Evolutionary conservation across 2,888 invertebrate genomes (phyloP).

Genomic region (Mamestra brassicae): DNA sequence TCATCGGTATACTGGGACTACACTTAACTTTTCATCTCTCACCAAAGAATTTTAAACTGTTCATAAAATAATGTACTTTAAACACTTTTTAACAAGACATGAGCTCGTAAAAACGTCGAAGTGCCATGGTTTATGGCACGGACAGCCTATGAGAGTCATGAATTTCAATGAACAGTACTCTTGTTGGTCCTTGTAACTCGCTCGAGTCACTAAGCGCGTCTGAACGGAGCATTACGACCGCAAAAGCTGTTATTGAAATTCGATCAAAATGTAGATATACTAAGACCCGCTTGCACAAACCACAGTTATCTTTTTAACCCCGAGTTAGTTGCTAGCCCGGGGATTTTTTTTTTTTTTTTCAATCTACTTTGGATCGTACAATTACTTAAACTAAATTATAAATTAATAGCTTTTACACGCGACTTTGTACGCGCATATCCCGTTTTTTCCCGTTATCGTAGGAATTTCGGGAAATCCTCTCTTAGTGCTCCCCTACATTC

Average conservation of each 20-base stretch:
- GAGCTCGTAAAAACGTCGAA: constrained; percentile 80
- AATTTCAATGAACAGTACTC: constrained; percentile 46
- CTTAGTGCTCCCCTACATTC: too few species aligned
- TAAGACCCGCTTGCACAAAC: too few species aligned
- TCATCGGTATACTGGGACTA: constrained; percentile 1
- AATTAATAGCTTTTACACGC: too few species aligned
- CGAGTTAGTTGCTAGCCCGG: too few species aligned
- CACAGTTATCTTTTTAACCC: too few species aligned
- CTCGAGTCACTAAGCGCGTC: constrained; percentile 31
- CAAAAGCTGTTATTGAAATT: constrained; percentile 41
- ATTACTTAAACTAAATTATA: too few species aligned
- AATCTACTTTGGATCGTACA: too few species aligned
- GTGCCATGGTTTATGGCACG: constrained; percentile 73
- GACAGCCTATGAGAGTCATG: constrained; percentile 72
- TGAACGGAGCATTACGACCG: constrained; percentile 27
- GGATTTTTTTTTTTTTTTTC: too few species aligned
- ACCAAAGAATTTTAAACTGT: constrained; percentile 77
- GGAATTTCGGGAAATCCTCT: too few species aligned
- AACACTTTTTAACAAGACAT: constrained; percentile 69
- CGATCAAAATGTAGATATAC: background rate
- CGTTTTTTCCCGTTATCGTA: too few species aligned
- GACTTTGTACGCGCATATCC: too few species aligned
- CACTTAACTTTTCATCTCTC: constrained; percentile 76
- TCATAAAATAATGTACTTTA: constrained; percentile 75
- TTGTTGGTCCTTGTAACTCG: constrained; percentile 45